Evolutionary conservation across 37 sponge, comb jelly and placozoan species (phyloP).

Genomic region (Theonella swinhoei): DNA sequence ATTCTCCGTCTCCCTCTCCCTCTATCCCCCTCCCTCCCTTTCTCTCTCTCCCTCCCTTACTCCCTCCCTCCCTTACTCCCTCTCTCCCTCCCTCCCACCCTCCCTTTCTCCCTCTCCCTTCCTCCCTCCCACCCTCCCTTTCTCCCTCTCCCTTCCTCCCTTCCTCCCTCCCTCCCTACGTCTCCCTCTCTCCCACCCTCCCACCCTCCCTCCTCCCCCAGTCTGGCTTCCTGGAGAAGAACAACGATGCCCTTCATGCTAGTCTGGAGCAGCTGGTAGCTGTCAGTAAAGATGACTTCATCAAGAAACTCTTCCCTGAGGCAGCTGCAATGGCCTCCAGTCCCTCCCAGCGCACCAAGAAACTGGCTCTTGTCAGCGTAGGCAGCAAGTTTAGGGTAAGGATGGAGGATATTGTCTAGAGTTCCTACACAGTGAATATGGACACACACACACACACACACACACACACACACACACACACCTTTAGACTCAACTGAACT

Average conservation of each 20-base stretch:
- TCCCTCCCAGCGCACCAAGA: slow-evolving; percentile 53
- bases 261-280: slow-evolving; percentile 85
- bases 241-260: slow-evolving; percentile 94
- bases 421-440: background rate
- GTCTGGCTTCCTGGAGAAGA: slow-evolving; percentile 91
- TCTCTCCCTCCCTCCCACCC: background rate
- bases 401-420: too few relatives aligned
- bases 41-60: too few relatives aligned
- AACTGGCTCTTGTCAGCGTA: slow-evolving; percentile 84
- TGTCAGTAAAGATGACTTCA: slow-evolving; percentile 71
- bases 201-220: too few relatives aligned
- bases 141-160: too few relatives aligned
- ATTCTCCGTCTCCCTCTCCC: background rate
- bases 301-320: slow-evolving; percentile 73
- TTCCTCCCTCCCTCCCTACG: too few relatives aligned
- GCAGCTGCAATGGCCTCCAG: slow-evolving; percentile 16
- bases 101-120: too few relatives aligned
- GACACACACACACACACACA: background rate
- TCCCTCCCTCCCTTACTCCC: too few relatives aligned
- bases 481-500: slow-evolving; percentile 86
- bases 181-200: too few relatives aligned
- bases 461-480: too few relatives aligned
- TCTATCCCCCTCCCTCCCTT: too few relatives aligned
- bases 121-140: too few relatives aligned
- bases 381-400: slow-evolving; percentile 94